A percentile compares a stretch with the other conserved stretches of the same genome.
Conservation (phyloP, 2,797 vertebrate genomes). For the Botia almorhae region DNA sequence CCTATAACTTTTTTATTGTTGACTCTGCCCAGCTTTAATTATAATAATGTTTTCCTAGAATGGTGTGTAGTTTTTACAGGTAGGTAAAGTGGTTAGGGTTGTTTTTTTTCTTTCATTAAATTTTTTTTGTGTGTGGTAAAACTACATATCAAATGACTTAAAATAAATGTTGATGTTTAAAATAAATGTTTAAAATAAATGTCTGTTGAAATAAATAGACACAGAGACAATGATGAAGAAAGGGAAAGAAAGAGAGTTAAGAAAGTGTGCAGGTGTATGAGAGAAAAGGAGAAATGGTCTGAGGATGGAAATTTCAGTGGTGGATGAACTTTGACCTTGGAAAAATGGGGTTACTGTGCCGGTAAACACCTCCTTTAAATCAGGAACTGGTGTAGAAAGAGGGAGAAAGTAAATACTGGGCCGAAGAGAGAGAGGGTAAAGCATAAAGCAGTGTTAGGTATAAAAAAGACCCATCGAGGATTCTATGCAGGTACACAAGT, state of each 20-base stretch:
- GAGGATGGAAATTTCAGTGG: conserved; percentile 41
- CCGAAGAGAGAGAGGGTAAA: conserved; percentile 59
- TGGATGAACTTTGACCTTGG: conserved; percentile 46
- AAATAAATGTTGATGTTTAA: no score
- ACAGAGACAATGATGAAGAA: not conserved
- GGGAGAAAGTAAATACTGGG: conserved; percentile 44
- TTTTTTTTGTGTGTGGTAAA: no score
- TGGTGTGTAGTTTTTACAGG: no score
- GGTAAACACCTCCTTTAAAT: conserved; percentile 34
- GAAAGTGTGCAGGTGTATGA: conserved; percentile 24
- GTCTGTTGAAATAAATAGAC: not conserved
- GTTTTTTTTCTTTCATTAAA: no score
- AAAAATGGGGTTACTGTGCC: conserved; percentile 37
- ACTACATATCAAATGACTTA: no score
- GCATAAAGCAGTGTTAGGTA: not conserved
- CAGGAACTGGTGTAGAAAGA: not conserved
- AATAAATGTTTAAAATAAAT: not conserved
- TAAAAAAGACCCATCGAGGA: not conserved
- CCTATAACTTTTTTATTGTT: not conserved
- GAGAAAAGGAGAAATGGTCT: conserved; percentile 12
- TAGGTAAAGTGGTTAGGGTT: no score
- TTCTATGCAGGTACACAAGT: not conserved
- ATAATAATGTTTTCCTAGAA: not conserved
- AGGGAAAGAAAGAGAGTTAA: not conserved
- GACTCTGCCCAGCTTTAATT: not conserved